These are phyloP conservation scores for Mythimna vitellina DNA, from an alignment of 2,888 invertebrate species.

Conservation along the genomic window DNA sequence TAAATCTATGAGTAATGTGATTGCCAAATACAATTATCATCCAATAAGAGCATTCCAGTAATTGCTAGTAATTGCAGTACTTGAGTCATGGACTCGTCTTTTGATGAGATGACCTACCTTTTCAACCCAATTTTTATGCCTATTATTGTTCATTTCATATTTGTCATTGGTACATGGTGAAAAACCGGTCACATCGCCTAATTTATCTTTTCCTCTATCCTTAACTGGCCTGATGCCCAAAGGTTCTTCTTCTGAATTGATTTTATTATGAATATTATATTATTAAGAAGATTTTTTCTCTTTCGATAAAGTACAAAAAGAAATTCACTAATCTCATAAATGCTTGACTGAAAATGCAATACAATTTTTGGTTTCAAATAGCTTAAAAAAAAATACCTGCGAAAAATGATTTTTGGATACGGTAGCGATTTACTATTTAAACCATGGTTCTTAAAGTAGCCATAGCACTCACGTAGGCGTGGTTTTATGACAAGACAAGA, in stretches of 20 bases:
- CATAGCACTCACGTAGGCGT: slow-evolving; percentile 28
- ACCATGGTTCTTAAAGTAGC: not conserved
- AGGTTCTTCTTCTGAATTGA: not conserved
- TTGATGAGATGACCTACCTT: slow-evolving; percentile 44
- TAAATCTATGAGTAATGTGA: slow-evolving; percentile 55
- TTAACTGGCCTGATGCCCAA: not conserved
- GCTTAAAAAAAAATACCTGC: not conserved
- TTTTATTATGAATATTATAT: not conserved
- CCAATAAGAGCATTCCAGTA: slow-evolving; percentile 61
- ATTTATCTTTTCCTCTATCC: not conserved
- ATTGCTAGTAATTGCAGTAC: slow-evolving; percentile 61
- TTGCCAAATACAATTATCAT: slow-evolving; percentile 67
- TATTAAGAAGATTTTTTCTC: not conserved
- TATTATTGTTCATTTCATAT: slow-evolving; percentile 16
- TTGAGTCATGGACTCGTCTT: slow-evolving; percentile 52
- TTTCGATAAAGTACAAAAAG: not conserved
- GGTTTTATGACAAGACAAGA: slow-evolving; percentile 34
- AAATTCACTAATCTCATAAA: not conserved
- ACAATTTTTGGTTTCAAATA: not conserved
- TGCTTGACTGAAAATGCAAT: not conserved
- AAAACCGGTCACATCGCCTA: not conserved
- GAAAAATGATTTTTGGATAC: slow-evolving; percentile 17
- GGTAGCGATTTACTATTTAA: slow-evolving; percentile 1
- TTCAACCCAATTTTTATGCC: slow-evolving; percentile 37
- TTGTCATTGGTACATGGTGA: not conserved